Evolutionary conservation across 2,888 invertebrate genomes (phyloP), one percentile per base, ranked within the genome.

Genomic region (Timandra comae): DNA sequence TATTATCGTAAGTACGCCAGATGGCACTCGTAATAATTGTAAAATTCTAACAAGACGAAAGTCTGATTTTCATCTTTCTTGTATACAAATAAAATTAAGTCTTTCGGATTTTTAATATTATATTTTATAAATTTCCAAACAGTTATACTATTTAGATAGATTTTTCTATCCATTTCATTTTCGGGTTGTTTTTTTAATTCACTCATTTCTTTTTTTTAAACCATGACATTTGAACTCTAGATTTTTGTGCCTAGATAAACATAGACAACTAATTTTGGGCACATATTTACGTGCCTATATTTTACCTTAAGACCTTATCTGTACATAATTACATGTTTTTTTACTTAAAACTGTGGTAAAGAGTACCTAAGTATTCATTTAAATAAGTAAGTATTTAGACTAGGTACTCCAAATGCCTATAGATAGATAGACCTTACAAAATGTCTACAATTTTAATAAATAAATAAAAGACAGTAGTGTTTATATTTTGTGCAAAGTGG

Each of bases 21-120:
- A 16, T 6, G 16, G 16, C 16, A 6, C 16, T 16, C 6, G 16
- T 16, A 43, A 43, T 42, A 35, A 28, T 47, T 41, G 42, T 38
- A 26, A 27, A 39, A 39, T 45, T 29, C 37, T 25, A 19, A 31
- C 21, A 45, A 49, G 55, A 53, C 52, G 53, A 35, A 51, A 60
- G 65, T 63, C 64, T 64, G 65, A 64, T 61, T 46, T 56, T 59
- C 56, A 59, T 56, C 53, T 52, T 45, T 47, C 57, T 48, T 50
- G 46, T 56, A 57, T 51, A 49, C 54, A 52, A 43, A 47, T 41
- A 40, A 49, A 46, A 43, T 37, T 35, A 35, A 52, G 49, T 49
- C 41, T 48, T 56, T 52, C 52, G 44, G 47, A 50, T 30, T 41
- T 52, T 53, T 50, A 47, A 31, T 24, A 41, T 56, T 47, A 50